phyloP scores from a whole-genome alignment of 2,888 invertebrate species.

The Dasysyrphus albostriatus region DNA sequence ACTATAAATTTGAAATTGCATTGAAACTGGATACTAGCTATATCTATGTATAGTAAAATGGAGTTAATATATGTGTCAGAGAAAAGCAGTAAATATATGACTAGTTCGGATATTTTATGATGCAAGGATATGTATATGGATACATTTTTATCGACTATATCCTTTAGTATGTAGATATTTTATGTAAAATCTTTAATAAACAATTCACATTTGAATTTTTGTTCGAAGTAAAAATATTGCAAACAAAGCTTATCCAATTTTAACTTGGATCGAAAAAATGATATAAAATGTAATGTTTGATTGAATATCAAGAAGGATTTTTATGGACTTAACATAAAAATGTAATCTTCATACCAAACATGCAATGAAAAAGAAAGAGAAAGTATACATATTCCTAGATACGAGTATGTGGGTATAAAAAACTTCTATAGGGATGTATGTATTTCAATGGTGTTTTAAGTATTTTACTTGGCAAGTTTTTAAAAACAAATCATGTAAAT shows the following conservation, averaged over 20 bases:
- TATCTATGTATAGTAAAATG: neutral
- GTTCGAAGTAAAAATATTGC: neutral
- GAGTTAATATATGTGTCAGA: neutral
- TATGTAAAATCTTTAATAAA: constrained; percentile 22
- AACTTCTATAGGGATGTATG: too few relatives aligned
- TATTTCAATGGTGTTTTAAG: neutral
- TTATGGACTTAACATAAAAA: neutral
- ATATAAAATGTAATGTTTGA: neutral
- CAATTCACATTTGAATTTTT: neutral
- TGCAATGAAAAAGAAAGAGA: too few relatives aligned
- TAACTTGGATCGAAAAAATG: neutral
- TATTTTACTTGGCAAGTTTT: neutral
- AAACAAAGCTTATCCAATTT: neutral
- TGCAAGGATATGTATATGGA: constrained; percentile 17
- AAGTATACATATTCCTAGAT: too few relatives aligned
- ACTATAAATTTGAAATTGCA: constrained; percentile 29
- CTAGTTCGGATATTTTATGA: constrained; percentile 13
- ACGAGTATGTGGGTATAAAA: too few relatives aligned
- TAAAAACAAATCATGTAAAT: neutral
- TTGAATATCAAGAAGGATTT: constrained; percentile 3
- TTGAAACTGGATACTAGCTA: neutral
- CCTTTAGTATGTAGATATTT: constrained; percentile 11
- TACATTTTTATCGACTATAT: constrained; percentile 8
- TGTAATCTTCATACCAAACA: neutral
- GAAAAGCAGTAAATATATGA: neutral